Conservation (phyloP, 2,113 vertebrate species). For the Malurus cyaneus region DNA sequence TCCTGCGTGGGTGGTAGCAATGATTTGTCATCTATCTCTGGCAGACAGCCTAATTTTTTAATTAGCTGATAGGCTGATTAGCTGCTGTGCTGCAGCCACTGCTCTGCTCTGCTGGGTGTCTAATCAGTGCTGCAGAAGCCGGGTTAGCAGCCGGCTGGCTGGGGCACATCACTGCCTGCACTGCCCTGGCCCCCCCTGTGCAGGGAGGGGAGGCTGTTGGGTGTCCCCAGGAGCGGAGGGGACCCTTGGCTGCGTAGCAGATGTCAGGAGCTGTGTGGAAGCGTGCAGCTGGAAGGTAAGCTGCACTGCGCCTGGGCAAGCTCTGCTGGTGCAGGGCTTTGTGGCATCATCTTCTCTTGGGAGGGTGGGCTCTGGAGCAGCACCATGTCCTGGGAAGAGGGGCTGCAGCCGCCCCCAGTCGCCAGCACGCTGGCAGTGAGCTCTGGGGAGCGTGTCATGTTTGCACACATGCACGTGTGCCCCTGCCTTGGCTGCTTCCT, state of each 20-base stretch:
- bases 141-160: accelerated
- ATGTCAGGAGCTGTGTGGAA: background rate
- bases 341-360: background rate
- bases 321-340: background rate
- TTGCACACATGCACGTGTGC: accelerated
- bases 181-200: background rate
- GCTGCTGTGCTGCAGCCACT: background rate
- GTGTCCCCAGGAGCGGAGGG: background rate
- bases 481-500: background rate
- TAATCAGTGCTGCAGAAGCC: background rate
- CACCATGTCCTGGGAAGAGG: background rate
- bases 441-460: background rate
- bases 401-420: background rate
- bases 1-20: background rate
- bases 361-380: background rate
- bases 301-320: background rate
- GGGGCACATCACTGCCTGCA: background rate
- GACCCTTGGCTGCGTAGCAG: background rate
- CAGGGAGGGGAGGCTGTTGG: background rate
- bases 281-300: background rate
- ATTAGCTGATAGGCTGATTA: constrained; percentile 22
- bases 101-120: background rate
- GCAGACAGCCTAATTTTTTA: constrained; percentile 17
- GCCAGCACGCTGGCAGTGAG: background rate
- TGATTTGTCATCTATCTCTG: background rate